Percentiles rank a stretch among this genome's conserved stretches.
These are phyloP conservation scores for Drosophila aldrichi DNA, from an alignment of 2,888 invertebrate species.

Conservation along the genomic window DNA sequence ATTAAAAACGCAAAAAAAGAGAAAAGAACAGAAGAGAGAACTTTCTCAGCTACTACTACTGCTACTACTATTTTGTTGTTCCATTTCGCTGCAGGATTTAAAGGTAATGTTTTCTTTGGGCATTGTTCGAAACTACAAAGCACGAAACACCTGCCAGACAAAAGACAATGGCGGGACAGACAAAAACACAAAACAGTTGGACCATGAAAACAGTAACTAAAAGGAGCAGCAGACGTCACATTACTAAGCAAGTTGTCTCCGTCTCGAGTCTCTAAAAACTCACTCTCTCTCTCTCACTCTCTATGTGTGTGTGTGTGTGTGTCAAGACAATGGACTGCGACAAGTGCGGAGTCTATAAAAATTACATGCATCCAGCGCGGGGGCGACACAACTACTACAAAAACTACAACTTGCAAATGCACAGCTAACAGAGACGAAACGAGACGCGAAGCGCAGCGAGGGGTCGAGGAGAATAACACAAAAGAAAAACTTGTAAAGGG, in stretches of 20 bases:
- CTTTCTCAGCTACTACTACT: conserved; percentile 19
- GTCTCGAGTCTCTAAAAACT: conserved; percentile 7
- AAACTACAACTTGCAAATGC: conserved; percentile 79
- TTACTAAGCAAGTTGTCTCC: conserved; percentile 53
- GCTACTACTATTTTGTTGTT: background rate
- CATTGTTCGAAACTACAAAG: conserved; percentile 53
- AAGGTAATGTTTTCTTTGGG: conserved; percentile 55
- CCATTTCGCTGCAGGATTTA: conserved; percentile 23
- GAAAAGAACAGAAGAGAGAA: conserved; percentile 3
- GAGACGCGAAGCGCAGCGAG: conserved; percentile 24
- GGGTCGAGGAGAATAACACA: conserved; percentile 17
- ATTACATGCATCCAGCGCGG: conserved; percentile 51
- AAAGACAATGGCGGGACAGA: conserved; percentile 8
- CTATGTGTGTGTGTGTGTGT: conserved; percentile 11
- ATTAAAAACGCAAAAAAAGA: conserved; percentile 53
- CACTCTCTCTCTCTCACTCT: background rate
- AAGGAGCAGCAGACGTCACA: conserved; percentile 53
- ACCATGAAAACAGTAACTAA: conserved; percentile 65
- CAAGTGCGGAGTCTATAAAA: conserved; percentile 77
- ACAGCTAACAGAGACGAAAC: conserved; percentile 51
- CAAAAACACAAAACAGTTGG: conserved; percentile 51
- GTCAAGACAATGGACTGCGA: conserved; percentile 75
- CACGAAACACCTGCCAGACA: conserved; percentile 56
- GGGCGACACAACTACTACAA: conserved; percentile 31
- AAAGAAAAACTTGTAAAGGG: conserved; percentile 21